phyloP scores from a whole-genome alignment of 2,888 invertebrate species.

The Philhelius pedissequus region DNA sequence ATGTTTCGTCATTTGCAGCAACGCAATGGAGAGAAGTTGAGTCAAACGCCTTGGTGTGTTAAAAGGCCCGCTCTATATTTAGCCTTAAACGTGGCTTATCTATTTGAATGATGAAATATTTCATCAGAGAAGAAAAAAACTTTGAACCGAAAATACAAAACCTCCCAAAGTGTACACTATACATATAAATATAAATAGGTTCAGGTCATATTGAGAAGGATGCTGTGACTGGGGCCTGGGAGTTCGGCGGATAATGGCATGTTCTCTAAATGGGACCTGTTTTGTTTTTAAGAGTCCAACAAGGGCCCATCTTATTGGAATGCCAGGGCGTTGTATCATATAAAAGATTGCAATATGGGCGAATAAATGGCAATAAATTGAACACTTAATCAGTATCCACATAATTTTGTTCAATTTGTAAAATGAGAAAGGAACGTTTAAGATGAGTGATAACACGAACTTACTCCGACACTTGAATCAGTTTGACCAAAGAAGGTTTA shows the following conservation, averaged over 20 bases:
- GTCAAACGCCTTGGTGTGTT: constrained; percentile 14
- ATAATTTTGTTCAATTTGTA: constrained; percentile 81
- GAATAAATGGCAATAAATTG: constrained; percentile 71
- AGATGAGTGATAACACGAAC: constrained; percentile 75
- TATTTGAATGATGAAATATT: constrained; percentile 65
- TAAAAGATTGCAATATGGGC: constrained; percentile 61
- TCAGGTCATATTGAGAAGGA: constrained; percentile 56
- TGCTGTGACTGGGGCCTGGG: too few species aligned
- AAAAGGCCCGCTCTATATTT: constrained; percentile 60
- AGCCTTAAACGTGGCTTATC: constrained; percentile 67
- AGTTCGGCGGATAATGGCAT: not conserved
- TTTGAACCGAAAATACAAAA: constrained; percentile 24
- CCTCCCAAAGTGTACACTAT: constrained; percentile 28
- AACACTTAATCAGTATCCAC: constrained; percentile 79
- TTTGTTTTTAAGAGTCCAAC: not conserved
- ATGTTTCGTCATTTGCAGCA: constrained; percentile 62
- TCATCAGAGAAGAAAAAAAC: constrained; percentile 28
- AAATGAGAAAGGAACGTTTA: constrained; percentile 78
- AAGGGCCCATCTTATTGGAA: constrained; percentile 6
- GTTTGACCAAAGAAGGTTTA: not conserved
- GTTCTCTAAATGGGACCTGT: not conserved
- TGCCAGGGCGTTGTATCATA: constrained; percentile 46
- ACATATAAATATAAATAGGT: constrained; percentile 11
- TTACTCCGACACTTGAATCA: constrained; percentile 30
- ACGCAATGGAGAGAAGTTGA: not conserved